A percentile compares a stretch with the other conserved stretches of the same genome.
Evolutionary conservation across 2,888 invertebrate genomes (phyloP).

Genomic region (Xestia sexstrigata): DNA sequence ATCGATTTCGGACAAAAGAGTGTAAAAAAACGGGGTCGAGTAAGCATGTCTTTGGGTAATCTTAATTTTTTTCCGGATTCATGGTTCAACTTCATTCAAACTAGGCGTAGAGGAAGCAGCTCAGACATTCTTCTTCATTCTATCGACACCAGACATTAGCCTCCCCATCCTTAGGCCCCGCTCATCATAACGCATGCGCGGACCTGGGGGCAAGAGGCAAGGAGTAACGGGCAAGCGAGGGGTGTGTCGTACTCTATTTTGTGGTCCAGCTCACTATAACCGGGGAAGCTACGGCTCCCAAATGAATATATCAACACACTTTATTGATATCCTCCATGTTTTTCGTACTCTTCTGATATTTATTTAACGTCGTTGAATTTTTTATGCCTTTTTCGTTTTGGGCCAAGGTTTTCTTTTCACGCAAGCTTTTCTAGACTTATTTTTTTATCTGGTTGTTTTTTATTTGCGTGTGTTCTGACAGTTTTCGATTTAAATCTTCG

Average conservation of each 20-base stretch:
- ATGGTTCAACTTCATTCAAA: not conserved
- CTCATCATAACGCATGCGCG: slow-evolving; percentile 55
- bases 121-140: not conserved
- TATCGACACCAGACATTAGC: slow-evolving; percentile 26
- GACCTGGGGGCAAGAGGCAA: slow-evolving; percentile 34
- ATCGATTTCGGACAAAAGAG: no score
- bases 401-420: not conserved
- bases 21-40: no score
- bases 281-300: slow-evolving; percentile 31
- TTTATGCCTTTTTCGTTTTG: slow-evolving; percentile 26
- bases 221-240: slow-evolving; percentile 22
- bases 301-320: slow-evolving; percentile 45
- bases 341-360: slow-evolving; percentile 16
- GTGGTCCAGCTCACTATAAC: slow-evolving; percentile 49
- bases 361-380: slow-evolving; percentile 28
- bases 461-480: slow-evolving; percentile 1
- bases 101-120: not conserved
- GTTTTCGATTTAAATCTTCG: not conserved
- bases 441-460: not conserved
- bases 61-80: not conserved
- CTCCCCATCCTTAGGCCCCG: slow-evolving; percentile 12
- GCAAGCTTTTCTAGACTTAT: no score
- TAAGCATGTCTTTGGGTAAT: no score
- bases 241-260: slow-evolving; percentile 58
- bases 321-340: slow-evolving; percentile 44